Base-by-base conservation (phyloP, 2,113 vertebrate species). In the Xenus cinereus region DNA sequence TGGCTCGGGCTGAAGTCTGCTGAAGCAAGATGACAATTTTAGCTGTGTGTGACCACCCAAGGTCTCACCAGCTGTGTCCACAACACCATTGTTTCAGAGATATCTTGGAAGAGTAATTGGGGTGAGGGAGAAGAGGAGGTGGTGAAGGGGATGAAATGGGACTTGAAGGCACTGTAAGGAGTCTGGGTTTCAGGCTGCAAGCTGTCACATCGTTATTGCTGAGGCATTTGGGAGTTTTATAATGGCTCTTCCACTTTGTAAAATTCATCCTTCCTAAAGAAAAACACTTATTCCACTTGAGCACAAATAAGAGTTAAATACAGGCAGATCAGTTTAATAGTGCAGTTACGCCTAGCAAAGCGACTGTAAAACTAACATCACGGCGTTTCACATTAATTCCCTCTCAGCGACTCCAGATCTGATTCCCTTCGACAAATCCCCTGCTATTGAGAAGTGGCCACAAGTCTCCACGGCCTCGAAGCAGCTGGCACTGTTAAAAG, bases 331-430 rank as follows among this genome's bases (percentile, higher is more conserved):
- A 35, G 75, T 93, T 87, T 85, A 84, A 90, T 23, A 50, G 53
- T 1, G 5, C 57, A 54, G 63, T 80, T 86, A 67, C 43, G 72
- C 63, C 79, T 63, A 80, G 81, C 94, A 88, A 88, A 74, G 54
- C 0, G 0, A 43, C 85, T 77, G 79, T 71, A 91, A 92, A 94
- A 74, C 78, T 77, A 93, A 71, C 79, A 90, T 85, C 59, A n/a
- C 50, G 50, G 67, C 63, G 90, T 77, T 79, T 87, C 85, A 67
- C 79, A 78, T 81, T 81, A 88, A 84, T 88, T 95, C 90, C 56
- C 83, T n/a, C 57, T 32, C 68, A n/a, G 60, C 2, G 9, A 39
- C 76, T 86, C 46, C 85, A 74, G 68, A 86, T 56, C 72, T 89
- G 95, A 87, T 93, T 54, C 92, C 67, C 41, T 75, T 60, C 0